These are phyloP conservation scores for Pangasius mekongensis DNA, from an alignment of 2,797 vertebrate species.

Conservation along the genomic window DNA sequence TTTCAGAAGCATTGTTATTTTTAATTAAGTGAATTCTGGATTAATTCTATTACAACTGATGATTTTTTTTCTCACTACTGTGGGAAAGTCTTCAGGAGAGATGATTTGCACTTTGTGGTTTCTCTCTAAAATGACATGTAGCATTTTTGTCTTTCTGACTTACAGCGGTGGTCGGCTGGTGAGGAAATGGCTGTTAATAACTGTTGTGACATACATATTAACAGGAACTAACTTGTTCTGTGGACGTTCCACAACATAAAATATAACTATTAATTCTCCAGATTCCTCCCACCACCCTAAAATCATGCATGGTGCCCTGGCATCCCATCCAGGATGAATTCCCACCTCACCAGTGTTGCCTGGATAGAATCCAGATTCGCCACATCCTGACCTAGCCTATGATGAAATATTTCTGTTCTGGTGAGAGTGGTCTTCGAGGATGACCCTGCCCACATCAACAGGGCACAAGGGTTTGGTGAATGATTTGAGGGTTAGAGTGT, in stretches of 20 bases:
- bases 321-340: neutral
- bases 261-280: too few relatives aligned
- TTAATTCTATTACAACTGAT: neutral
- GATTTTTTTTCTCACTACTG: too few relatives aligned
- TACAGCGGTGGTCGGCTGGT: neutral
- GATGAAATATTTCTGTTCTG: neutral
- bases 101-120: neutral
- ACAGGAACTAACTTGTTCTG: neutral
- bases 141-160: neutral
- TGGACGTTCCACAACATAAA: neutral
- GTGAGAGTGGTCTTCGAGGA: neutral
- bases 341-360: neutral
- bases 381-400: neutral
- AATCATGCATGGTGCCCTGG: neutral
- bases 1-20: neutral
- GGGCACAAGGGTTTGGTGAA: neutral
- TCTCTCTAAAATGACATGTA: neutral
- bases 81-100: too few relatives aligned
- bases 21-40: neutral
- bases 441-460: neutral
- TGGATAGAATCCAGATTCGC: neutral
- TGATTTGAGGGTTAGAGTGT: neutral
- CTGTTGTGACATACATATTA: neutral
- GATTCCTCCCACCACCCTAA: neutral
- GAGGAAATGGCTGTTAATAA: neutral